These are phyloP conservation scores for Orthonychiurus folsomi DNA, from an alignment of 2,888 invertebrate genomes.

Conservation along the genomic window DNA sequence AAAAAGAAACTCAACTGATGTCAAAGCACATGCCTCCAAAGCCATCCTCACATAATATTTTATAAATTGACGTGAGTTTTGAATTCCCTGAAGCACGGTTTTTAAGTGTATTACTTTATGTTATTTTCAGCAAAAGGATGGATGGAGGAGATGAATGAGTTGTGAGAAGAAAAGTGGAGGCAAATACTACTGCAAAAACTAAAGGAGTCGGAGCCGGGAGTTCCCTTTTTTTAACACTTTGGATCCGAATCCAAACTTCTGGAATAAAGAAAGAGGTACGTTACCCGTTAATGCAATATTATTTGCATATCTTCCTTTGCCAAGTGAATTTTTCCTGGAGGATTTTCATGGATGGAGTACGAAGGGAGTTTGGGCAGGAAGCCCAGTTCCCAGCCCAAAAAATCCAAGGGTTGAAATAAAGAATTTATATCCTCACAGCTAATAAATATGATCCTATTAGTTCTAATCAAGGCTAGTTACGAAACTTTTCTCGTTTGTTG, in stretches of 20 bases:
- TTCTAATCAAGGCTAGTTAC: conserved; percentile 20
- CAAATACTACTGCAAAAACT: neutral
- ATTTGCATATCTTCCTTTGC: neutral
- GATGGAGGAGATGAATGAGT: neutral
- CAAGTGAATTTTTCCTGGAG: too few relatives aligned
- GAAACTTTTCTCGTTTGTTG: conserved; percentile 15
- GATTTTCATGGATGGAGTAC: too few relatives aligned
- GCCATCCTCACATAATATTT: neutral
- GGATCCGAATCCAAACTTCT: neutral
- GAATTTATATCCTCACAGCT: conserved; percentile 19
- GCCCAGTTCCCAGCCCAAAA: too few relatives aligned
- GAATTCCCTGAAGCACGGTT: neutral
- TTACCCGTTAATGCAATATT: neutral
- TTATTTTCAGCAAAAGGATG: neutral
- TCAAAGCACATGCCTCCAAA: neutral
- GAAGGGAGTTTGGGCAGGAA: neutral
- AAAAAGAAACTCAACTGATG: too few relatives aligned
- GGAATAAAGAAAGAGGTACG: neutral
- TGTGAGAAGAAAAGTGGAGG: neutral
- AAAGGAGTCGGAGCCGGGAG: neutral
- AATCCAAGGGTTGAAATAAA: conserved; percentile 12
- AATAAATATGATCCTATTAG: conserved; percentile 25
- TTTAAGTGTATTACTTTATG: neutral
- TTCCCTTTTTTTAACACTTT: neutral
- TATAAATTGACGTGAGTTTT: neutral